Evolutionary conservation across 1,140 invertebrate genomes (phyloP).

Genomic region (Drosophila arizonae): DNA sequence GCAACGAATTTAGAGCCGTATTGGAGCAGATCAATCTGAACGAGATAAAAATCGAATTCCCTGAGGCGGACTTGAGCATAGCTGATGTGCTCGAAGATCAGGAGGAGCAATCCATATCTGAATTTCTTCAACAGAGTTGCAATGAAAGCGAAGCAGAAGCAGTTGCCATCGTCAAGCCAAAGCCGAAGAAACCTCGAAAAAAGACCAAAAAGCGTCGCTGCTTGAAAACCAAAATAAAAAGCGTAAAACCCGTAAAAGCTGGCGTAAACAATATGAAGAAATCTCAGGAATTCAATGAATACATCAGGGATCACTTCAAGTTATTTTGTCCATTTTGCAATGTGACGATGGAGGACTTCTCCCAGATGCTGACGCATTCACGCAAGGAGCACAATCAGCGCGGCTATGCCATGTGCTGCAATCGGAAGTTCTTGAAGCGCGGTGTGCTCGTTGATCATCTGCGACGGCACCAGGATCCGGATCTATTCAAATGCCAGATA

Average conservation of each 20-base stretch:
- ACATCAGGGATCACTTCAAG: constrained; percentile 59
- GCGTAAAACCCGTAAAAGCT: not conserved
- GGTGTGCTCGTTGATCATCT: constrained; percentile 65
- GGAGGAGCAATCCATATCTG: constrained; percentile 35
- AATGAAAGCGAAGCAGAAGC: constrained; percentile 9
- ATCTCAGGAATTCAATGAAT: constrained; percentile 64
- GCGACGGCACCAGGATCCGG: constrained; percentile 62
- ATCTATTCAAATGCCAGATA: constrained; percentile 64
- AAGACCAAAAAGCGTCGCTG: constrained; percentile 30
- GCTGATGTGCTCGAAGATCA: constrained; percentile 69
- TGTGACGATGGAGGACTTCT: constrained; percentile 46
- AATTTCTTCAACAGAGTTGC: constrained; percentile 28
- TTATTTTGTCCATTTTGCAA: constrained; percentile 58
- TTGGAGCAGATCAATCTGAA: constrained; percentile 70
- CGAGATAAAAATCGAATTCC: constrained; percentile 70
- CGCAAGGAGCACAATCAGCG: constrained; percentile 61
- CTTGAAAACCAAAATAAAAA: constrained; percentile 13
- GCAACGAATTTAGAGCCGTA: constrained; percentile 54
- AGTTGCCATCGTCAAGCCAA: not conserved
- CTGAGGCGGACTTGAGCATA: constrained; percentile 64
- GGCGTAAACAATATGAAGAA: constrained; percentile 44
- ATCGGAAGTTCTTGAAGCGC: constrained; percentile 60
- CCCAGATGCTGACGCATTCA: constrained; percentile 48
- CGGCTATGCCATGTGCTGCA: constrained; percentile 61
- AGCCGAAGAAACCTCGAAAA: constrained; percentile 1